These are phyloP conservation scores for Holocentrus rufus DNA, from an alignment of 2,797 vertebrate species.

Conservation along the genomic window DNA sequence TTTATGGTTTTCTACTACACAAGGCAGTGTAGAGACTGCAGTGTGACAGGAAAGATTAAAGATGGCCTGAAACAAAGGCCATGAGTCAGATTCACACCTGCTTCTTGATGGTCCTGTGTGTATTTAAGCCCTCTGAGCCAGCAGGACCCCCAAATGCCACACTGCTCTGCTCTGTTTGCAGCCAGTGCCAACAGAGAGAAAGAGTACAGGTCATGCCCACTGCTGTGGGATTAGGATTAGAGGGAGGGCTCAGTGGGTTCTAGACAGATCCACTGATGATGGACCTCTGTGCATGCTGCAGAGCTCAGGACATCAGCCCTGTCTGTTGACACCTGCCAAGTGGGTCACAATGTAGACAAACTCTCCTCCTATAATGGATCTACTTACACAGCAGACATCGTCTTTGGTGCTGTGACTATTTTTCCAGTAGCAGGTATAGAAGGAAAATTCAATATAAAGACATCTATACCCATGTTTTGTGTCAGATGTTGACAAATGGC, in stretches of 20 bases:
- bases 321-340: not conserved
- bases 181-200: not conserved
- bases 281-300: not conserved
- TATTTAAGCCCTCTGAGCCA: not conserved
- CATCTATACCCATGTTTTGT: not conserved
- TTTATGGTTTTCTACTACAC: not conserved
- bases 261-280: not conserved
- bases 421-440: not conserved
- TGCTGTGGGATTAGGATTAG: conserved; percentile 45
- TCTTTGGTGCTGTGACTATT: not conserved
- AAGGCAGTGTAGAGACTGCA: not conserved
- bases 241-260: conserved; percentile 1
- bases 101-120: not conserved
- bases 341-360: not conserved
- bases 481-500: not conserved
- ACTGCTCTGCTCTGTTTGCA: not conserved
- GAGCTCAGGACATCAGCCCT: not conserved
- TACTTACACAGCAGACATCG: not conserved
- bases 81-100: not conserved
- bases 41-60: not conserved
- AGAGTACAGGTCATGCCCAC: conserved; percentile 16
- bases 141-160: not conserved
- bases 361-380: not conserved
- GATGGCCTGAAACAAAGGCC: not conserved
- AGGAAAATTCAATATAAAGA: not conserved